Evolutionary conservation across 2,797 vertebrate species (phyloP), one percentile per base, ranked within the genome.

Genomic region (Lithobates pipiens): DNA sequence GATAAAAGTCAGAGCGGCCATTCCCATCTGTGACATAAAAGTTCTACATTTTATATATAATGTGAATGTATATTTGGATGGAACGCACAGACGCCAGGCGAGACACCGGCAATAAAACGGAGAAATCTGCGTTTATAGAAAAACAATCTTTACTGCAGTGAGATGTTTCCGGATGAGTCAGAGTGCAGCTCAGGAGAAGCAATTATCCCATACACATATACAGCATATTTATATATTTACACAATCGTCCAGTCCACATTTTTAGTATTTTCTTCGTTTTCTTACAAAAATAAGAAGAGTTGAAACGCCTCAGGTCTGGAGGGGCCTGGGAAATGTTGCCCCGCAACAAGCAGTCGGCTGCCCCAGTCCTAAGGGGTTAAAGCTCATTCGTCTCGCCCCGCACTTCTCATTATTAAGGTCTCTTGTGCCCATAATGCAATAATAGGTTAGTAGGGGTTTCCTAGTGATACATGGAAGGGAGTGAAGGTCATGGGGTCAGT

Each of bases 251-350:
- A 83, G 11, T 68, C 63, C 67, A 68, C 72, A 83, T 76, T 83
- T 76, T 82, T 81, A 67, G 25, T 73, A 10, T 77, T 84, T 78
- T 68, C 29, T 70, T 65, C 3, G 36, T 32, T 32, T 83, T 86
- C 25, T 83, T 86, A 86, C 32, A 86, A 86, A 86, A 86, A 86
- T 86, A 86, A 27, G 69, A 65, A 25, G 61, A 78, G 78, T 74
- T 74, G 15, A 79, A 50, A 54, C 76, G 25, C 69, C 50, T 23
- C 23, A 83, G 80, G 76, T 25, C 25, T 6, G 44, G n/a, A 74
- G 6, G 3, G 16, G n/a, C 9, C 69, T 44, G 70, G 50, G 8
- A 69, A 65, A 27, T 9, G 70, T 76, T 82, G 77, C 77, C 70
- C 54, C 50, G 76, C 83, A 79, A 85, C 50, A 65, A 16, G 39